These are phyloP conservation scores for Monochamus alternatus DNA, from an alignment of 2,888 invertebrate species.

Conservation along the genomic window DNA sequence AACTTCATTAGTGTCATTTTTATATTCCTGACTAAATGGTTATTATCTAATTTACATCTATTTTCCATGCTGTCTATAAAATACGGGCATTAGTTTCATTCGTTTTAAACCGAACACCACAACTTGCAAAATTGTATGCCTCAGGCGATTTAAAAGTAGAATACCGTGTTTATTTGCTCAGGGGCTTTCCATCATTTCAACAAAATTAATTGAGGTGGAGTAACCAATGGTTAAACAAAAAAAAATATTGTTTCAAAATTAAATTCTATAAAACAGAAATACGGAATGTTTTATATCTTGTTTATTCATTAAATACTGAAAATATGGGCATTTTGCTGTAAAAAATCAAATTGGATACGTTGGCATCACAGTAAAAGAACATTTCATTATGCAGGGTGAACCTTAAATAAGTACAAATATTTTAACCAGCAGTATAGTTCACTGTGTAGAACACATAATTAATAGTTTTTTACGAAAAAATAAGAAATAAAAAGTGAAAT, in stretches of 20 bases:
- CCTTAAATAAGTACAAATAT: no score
- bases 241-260: not conserved
- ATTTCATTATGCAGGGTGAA: no score
- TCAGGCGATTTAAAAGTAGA: conserved; percentile 11
- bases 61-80: no score
- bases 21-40: no score
- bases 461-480: no score
- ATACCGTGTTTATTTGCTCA: conserved; percentile 12
- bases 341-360: not conserved
- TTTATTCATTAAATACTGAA: conserved; percentile 7
- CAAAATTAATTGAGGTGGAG: not conserved
- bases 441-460: no score
- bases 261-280: not conserved
- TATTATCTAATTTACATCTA: no score
- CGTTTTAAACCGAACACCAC: not conserved
- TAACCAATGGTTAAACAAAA: conserved; percentile 2
- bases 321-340: conserved; percentile 7
- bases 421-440: no score
- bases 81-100: not conserved
- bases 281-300: not conserved
- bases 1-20: no score
- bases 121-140: not conserved
- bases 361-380: not conserved
- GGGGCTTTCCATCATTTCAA: not conserved
- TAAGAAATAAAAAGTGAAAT: no score